phyloP scores from a whole-genome alignment of 2,888 invertebrate genomes.

The Torymus tubicola region DNA sequence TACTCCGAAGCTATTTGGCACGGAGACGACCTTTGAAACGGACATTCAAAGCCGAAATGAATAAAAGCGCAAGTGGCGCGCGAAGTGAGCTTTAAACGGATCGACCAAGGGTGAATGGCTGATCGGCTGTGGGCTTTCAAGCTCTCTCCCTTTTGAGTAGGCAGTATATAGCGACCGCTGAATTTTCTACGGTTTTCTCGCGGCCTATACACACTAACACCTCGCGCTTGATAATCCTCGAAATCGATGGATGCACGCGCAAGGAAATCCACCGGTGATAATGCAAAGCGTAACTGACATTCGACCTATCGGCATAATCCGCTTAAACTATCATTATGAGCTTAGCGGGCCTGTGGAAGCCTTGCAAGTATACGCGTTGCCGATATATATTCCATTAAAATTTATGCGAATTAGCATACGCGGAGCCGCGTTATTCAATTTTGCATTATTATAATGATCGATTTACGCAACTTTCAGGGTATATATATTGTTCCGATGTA shows the following conservation, averaged over 20 bases:
- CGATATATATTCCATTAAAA: conserved; percentile 68
- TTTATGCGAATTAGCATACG: conserved; percentile 63
- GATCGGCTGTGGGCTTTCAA: conserved; percentile 39
- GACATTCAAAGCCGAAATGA: conserved; percentile 3
- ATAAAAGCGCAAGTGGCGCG: conserved; percentile 29
- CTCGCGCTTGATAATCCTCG: conserved; percentile 40
- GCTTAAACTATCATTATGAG: conserved; percentile 72
- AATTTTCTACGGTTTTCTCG: conserved; percentile 43
- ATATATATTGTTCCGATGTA: too few species aligned
- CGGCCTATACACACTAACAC: neutral
- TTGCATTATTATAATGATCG: neutral
- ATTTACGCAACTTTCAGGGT: neutral
- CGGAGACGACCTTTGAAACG: too few species aligned
- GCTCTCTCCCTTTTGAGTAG: neutral
- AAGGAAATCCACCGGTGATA: conserved; percentile 61
- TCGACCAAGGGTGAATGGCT: conserved; percentile 41
- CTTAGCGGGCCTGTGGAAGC: conserved; percentile 66
- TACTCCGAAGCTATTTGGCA: too few species aligned
- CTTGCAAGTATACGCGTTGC: conserved; percentile 70
- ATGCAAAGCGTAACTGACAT: conserved; percentile 69
- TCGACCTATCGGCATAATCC: conserved; percentile 72
- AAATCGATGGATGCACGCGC: conserved; percentile 51
- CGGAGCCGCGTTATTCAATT: neutral
- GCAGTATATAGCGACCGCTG: neutral
- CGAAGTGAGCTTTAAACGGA: conserved; percentile 48